A percentile compares a stretch with the other conserved stretches of the same genome.
Conservation (phyloP, 1,140 invertebrate genomes). For the Brachionus calyciflorus region DNA sequence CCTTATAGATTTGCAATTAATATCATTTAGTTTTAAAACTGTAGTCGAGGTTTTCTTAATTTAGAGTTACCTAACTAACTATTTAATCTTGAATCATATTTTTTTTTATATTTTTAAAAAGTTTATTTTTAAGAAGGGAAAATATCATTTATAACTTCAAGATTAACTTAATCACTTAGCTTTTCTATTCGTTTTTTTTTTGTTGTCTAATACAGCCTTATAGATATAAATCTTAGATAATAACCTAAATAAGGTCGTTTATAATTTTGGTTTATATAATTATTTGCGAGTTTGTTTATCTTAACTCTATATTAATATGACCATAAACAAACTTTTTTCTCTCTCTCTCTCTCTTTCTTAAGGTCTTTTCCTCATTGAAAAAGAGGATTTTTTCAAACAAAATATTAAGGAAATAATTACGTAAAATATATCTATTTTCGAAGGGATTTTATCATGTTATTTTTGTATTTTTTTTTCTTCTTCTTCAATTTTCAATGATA, state of each 20-base stretch:
- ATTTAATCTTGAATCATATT: slow-evolving; percentile 40
- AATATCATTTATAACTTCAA: slow-evolving; percentile 33
- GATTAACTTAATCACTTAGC: slow-evolving; percentile 46
- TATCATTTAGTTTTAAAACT: slow-evolving; percentile 33
- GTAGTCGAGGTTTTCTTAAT: slow-evolving; percentile 1
- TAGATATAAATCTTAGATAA: slow-evolving; percentile 42
- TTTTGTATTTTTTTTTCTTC: neutral
- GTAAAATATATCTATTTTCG: neutral
- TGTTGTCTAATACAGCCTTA: slow-evolving; percentile 21
- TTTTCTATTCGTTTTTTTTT: too few species aligned
- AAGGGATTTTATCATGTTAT: too few species aligned
- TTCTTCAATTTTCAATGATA: too few species aligned
- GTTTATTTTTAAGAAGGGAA: slow-evolving; percentile 10
- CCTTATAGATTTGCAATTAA: slow-evolving; percentile 17
- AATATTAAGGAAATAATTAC: neutral
- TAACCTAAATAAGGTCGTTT: slow-evolving; percentile 44
- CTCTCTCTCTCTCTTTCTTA: slow-evolving; percentile 12
- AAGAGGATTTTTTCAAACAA: neutral
- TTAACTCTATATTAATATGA: neutral
- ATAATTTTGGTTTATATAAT: slow-evolving; percentile 38
- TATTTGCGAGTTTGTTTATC: slow-evolving; percentile 19
- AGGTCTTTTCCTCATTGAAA: slow-evolving; percentile 18
- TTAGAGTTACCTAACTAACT: slow-evolving; percentile 33
- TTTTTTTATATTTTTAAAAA: neutral
- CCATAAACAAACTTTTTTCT: too few species aligned